Percentiles rank a stretch among this genome's conserved stretches.
Conservation (phyloP, 1,140 invertebrate species). For the Homarus americanus region DNA sequence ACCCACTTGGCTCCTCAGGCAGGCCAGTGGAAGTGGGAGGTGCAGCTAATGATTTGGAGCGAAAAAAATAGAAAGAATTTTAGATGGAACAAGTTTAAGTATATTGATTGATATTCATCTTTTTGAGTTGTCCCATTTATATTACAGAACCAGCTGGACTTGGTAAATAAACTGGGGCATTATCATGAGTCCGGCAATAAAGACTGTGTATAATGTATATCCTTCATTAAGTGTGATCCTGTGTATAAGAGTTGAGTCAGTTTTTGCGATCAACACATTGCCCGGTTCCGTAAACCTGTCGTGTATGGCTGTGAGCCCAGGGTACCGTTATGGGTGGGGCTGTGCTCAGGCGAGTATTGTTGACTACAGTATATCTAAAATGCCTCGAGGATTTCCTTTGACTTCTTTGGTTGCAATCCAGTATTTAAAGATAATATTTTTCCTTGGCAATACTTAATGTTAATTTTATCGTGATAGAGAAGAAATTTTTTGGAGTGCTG, state of each 20-base stretch:
- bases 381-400: background rate
- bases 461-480: background rate
- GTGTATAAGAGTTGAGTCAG: background rate
- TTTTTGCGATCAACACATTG: background rate
- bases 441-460: background rate
- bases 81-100: no score
- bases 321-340: no score
- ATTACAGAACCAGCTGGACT: no score
- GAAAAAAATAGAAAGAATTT: no score
- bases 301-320: conserved; percentile 10
- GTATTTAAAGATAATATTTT: background rate
- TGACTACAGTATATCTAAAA: background rate
- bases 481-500: background rate
- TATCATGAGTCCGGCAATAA: background rate
- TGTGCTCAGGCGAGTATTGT: background rate
- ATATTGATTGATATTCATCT: no score
- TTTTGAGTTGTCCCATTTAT: no score
- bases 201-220: background rate
- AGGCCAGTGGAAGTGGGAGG: no score
- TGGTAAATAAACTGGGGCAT: no score
- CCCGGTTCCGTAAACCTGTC: background rate
- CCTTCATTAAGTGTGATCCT: conserved; percentile 39
- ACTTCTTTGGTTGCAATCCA: background rate
- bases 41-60: no score
- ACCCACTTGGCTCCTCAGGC: background rate